Percentiles rank a stretch among this genome's conserved stretches.
Conservation (phyloP, 2,113 vertebrate species). For the Thunnus maccoyii region DNA sequence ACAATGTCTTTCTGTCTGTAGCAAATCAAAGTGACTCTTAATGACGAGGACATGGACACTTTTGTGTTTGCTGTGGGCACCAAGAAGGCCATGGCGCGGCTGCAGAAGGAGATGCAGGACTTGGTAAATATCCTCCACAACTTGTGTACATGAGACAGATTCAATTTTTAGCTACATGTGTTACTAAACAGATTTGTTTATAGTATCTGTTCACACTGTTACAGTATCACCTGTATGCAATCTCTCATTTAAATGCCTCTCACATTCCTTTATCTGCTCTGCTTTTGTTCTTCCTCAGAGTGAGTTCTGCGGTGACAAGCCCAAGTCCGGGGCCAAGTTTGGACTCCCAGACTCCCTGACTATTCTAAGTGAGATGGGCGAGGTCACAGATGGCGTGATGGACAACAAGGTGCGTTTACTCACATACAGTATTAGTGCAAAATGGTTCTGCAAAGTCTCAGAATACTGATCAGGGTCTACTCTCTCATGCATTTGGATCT, state of each 20-base stretch:
- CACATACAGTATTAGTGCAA: background rate
- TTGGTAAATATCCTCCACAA: slow-evolving; percentile 80
- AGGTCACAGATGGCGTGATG: slow-evolving; percentile 98
- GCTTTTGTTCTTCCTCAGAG: slow-evolving; percentile 81
- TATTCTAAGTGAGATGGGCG: slow-evolving; percentile 98
- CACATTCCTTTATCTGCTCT: background rate
- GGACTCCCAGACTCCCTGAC: slow-evolving; percentile 93
- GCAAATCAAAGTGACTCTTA: slow-evolving; percentile 99
- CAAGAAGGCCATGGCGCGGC: slow-evolving; percentile 92
- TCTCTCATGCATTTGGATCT: background rate
- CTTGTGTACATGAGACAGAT: background rate
- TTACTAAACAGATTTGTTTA: no score
- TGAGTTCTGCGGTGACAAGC: slow-evolving; percentile 98
- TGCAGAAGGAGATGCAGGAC: slow-evolving; percentile 99
- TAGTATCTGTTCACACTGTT: background rate
- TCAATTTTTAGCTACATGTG: no score
- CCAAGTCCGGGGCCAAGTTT: slow-evolving; percentile 96
- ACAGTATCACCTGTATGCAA: background rate
- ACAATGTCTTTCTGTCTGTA: slow-evolving; percentile 66
- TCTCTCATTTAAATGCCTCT: background rate
- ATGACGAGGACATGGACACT: slow-evolving; percentile 98
- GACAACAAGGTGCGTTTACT: slow-evolving; percentile 90
- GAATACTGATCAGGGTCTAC: background rate
- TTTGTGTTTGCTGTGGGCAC: slow-evolving; percentile 97
- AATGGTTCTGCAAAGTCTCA: background rate